Evolutionary conservation across 1,140 invertebrate genomes (phyloP).

Genomic region (Pogonus chalceus): DNA sequence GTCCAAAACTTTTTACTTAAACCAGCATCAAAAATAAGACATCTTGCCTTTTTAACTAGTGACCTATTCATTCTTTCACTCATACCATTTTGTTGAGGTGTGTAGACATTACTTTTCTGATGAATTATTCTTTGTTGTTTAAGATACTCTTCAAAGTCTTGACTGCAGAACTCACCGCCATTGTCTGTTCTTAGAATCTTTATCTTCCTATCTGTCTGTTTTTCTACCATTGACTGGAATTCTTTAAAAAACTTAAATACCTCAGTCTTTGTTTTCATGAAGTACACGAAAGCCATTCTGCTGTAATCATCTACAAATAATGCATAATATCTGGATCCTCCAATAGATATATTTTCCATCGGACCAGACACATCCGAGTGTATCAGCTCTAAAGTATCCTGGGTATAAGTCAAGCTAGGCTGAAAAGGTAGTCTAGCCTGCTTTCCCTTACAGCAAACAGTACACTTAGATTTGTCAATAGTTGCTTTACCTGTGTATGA

Average conservation of each 20-base stretch:
- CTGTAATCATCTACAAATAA: constrained; percentile 35
- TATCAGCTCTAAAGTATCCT: constrained; percentile 23
- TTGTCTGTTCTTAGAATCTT: constrained; percentile 30
- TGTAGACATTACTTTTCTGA: constrained; percentile 27
- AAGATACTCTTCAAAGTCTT: constrained; percentile 22
- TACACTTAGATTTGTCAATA: too few relatives aligned
- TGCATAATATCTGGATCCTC: constrained; percentile 32
- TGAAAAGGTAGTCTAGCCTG: constrained; percentile 20
- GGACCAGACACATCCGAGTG: constrained; percentile 36
- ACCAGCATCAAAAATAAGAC: constrained; percentile 31
- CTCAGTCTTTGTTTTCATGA: constrained; percentile 26
- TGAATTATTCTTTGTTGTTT: constrained; percentile 28
- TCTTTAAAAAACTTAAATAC: constrained; percentile 23
- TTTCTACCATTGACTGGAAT: constrained; percentile 28
- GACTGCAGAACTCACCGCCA: constrained; percentile 28
- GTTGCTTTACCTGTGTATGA: not conserved
- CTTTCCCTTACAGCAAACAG: constrained; percentile 22
- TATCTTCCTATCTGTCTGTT: constrained; percentile 25
- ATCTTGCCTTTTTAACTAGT: constrained; percentile 25
- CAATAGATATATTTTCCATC: constrained; percentile 29
- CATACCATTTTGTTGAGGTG: constrained; percentile 32
- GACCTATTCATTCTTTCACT: constrained; percentile 30
- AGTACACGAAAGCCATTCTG: constrained; percentile 30
- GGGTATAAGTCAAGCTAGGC: too few relatives aligned
- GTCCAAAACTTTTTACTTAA: constrained; percentile 31